These are phyloP conservation scores for Sander vitreus DNA, from an alignment of 2,113 vertebrate genomes.

Conservation along the genomic window DNA sequence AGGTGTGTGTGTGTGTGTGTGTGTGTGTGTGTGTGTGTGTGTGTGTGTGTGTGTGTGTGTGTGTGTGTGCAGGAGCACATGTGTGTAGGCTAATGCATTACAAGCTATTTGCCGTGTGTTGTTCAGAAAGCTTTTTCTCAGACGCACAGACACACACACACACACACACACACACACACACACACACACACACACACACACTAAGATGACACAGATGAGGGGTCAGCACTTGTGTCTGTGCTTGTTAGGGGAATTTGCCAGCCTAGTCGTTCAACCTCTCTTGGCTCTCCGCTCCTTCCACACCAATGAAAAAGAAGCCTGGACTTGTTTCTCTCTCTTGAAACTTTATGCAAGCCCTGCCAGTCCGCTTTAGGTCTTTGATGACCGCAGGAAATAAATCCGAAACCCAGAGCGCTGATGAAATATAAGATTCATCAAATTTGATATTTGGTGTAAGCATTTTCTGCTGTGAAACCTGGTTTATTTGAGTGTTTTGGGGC, in stretches of 20 bases:
- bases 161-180: conserved; percentile 16
- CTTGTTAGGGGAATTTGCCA: conserved; percentile 51
- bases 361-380: conserved; percentile 46
- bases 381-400: conserved; percentile 52
- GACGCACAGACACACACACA: neutral
- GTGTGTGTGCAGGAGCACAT: neutral
- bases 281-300: conserved; percentile 10
- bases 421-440: conserved; percentile 66
- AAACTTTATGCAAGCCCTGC: conserved; percentile 55
- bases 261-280: conserved; percentile 22
- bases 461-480: conserved; percentile 61
- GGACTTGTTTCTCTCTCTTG: conserved; percentile 28
- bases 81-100: conserved; percentile 9
- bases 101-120: conserved; percentile 11
- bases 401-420: conserved; percentile 32
- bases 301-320: conserved; percentile 17
- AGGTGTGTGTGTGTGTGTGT: conserved; percentile 16
- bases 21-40: conserved; percentile 22
- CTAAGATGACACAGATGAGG: conserved; percentile 59
- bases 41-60: conserved; percentile 18
- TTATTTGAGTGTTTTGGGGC: conserved; percentile 63
- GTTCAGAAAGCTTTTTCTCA: conserved; percentile 16
- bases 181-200: conserved; percentile 10
- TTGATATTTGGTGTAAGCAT: conserved; percentile 52
- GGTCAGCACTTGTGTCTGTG: conserved; percentile 74